A percentile compares a stretch with the other conserved stretches of the same genome.
phyloP scores from a whole-genome alignment of 2,888 invertebrate genomes.

The Strigamia crassipes region DNA sequence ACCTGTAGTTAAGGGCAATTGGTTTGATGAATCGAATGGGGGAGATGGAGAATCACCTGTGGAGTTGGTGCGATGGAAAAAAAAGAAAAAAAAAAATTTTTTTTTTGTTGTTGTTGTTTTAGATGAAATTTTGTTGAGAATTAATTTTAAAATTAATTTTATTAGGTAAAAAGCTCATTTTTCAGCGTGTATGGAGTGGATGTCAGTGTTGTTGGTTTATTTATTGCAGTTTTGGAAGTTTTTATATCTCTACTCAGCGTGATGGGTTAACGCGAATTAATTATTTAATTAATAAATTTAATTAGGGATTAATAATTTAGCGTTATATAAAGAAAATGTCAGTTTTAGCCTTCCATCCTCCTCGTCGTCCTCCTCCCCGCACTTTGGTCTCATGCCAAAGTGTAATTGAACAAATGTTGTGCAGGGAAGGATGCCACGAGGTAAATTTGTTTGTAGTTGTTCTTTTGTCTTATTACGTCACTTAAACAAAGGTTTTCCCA shows the following conservation, averaged over 20 bases:
- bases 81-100: neutral
- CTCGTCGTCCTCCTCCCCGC: neutral
- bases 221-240: constrained; percentile 6
- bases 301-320: constrained; percentile 34
- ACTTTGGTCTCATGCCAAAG: constrained; percentile 3
- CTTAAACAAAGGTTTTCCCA: neutral
- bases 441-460: constrained; percentile 34
- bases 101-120: neutral
- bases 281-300: constrained; percentile 37
- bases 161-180: neutral
- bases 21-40: neutral
- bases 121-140: neutral
- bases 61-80: neutral
- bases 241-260: constrained; percentile 4
- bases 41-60: neutral
- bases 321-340: constrained; percentile 2
- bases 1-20: neutral
- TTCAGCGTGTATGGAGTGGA: neutral
- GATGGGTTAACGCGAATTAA: constrained; percentile 34
- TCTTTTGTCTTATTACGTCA: constrained; percentile 36
- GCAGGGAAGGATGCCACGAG: neutral
- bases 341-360: neutral
- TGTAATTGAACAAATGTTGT: constrained; percentile 34
- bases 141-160: neutral
- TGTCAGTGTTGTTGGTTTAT: constrained; percentile 25